Base-by-base conservation (phyloP, 2,888 invertebrate species). In the Spilosoma lubricipeda region DNA sequence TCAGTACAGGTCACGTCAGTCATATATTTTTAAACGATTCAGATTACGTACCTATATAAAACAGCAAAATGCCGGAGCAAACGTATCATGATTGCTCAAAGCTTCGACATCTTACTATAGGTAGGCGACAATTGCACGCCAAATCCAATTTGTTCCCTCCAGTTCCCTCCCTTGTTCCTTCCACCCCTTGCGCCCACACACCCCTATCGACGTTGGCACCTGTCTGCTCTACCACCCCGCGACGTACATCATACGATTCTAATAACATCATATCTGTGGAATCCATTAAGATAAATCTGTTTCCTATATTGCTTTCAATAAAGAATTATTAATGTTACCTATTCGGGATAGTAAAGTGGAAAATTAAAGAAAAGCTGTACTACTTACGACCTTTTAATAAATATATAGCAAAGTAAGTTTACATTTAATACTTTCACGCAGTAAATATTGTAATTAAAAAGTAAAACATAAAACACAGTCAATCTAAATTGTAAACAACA, bases 61-160 rank as follows among this genome's bases (percentile, higher is more conserved):
- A 3, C 27, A 27, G 36, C 23, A 68, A 69, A 56, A 52, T 36
- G n/a, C 18, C 27, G 39, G 39, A 27, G 39, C 56, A n/a, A 33
- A 36, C 45, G 8, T 33, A 70, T 63, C 20, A 45, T 67, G 76
- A 84, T 82, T 78, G 77, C 71, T 66, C 72, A 65, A 77, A 78
- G 66, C 76, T 67, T 68, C 75, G 65, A 77, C 67, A 76, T 66
- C 72, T 76, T 77, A 52, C 73, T 71, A 78, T 65, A 59, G 69
- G 65, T 74, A 77, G 70, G 74, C 73, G 81, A 83, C 77, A 74
- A 80, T 83, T 82, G 80, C 74, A 66, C 77, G 74, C 79, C 80
- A 80, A 79, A 86, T 85, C 80, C 77, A 85, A 87, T 87, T 83
- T 87, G 80, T 73, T 56, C 63, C 59, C 70, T 63, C 69, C 42